Evolutionary conservation across 2,888 invertebrate genomes (phyloP).

Genomic region (Coelogynopora nodosa): DNA sequence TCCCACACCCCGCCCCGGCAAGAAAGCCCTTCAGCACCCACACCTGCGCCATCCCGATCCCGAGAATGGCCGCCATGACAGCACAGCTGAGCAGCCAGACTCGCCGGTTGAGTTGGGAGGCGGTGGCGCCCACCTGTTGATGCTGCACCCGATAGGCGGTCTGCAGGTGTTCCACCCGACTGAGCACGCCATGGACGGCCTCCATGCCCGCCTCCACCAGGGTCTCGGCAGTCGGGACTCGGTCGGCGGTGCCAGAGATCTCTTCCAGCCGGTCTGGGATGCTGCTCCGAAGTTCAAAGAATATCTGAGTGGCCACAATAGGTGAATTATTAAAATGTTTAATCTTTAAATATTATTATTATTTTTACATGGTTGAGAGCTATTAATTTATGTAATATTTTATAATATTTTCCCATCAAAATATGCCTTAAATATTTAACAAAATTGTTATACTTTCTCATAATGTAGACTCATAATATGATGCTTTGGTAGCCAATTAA

Average conservation of each 20-base stretch:
- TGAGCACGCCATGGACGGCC: background rate
- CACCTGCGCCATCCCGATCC: background rate
- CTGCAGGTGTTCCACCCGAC: background rate
- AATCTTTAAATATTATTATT: too few relatives aligned
- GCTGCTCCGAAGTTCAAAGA: background rate
- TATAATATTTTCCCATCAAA: too few relatives aligned
- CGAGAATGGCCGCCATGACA: background rate
- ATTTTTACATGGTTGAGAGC: too few relatives aligned
- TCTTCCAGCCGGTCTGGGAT: background rate
- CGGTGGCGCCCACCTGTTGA: background rate
- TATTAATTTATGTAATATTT: too few relatives aligned
- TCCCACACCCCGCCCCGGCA: too few relatives aligned
- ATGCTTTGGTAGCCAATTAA: too few relatives aligned
- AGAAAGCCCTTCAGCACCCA: background rate
- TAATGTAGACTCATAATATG: too few relatives aligned
- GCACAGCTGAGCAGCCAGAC: background rate
- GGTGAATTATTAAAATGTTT: too few relatives aligned
- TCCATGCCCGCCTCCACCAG: background rate
- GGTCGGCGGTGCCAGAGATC: background rate
- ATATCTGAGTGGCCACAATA: too few relatives aligned
- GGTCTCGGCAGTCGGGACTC: background rate
- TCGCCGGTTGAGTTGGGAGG: background rate
- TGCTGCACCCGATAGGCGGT: background rate
- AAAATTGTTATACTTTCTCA: too few relatives aligned
- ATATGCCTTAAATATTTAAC: too few relatives aligned